Percentiles rank a stretch among this genome's conserved stretches.
Evolutionary conservation across 2,888 invertebrate genomes (phyloP).

Genomic region (Sussaba pulchella): DNA sequence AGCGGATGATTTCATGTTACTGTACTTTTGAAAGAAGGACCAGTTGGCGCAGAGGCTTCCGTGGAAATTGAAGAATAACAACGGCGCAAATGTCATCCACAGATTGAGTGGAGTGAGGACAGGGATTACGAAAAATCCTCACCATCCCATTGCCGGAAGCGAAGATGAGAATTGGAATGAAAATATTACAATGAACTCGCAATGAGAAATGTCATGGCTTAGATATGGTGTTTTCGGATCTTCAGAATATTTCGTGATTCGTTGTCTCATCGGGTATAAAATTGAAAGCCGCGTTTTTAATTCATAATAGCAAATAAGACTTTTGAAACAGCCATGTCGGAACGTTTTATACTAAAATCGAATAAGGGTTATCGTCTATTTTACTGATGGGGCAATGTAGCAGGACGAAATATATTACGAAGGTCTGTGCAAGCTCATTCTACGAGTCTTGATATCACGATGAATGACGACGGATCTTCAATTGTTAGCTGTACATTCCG

Average conservation of each 20-base stretch:
- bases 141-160: not conserved
- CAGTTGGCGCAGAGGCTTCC: constrained; percentile 12
- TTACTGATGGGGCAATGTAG: not conserved
- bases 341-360: not conserved
- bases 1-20: constrained; percentile 52
- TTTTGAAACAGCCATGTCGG: not conserved
- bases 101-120: constrained; percentile 17
- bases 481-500: constrained; percentile 35
- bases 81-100: constrained; percentile 38
- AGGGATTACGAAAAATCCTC: not conserved
- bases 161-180: constrained; percentile 66
- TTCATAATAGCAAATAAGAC: too few species aligned
- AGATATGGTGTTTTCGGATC: constrained; percentile 58
- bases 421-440: not conserved
- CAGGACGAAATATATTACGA: not conserved
- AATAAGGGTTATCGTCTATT: not conserved
- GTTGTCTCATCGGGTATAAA: too few species aligned
- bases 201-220: constrained; percentile 72
- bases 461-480: constrained; percentile 35
- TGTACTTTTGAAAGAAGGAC: constrained; percentile 53
- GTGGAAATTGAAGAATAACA: constrained; percentile 52
- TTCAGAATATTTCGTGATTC: constrained; percentile 69
- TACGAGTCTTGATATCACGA: constrained; percentile 9
- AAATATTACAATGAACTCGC: constrained; percentile 77
- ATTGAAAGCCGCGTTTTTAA: too few species aligned